phyloP scores from a whole-genome alignment of 2,797 vertebrate genomes.

The Enteromius anoplus region DNA sequence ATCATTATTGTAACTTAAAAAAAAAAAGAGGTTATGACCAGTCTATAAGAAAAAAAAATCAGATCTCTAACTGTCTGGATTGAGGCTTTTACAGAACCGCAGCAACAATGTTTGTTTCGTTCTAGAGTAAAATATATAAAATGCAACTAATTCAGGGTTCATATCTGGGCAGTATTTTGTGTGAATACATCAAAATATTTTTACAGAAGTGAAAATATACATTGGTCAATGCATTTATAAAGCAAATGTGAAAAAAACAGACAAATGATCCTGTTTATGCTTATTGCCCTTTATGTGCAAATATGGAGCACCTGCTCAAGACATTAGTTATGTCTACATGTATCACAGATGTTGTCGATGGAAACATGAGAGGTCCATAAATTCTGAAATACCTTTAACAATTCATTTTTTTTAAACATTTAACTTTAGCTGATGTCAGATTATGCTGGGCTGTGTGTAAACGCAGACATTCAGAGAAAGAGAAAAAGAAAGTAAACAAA shows the following conservation, averaged over 20 bases:
- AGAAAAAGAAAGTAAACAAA: not conserved
- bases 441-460: not conserved
- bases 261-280: conserved; percentile 18
- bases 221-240: not conserved
- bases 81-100: not conserved
- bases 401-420: conserved; percentile 29
- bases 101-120: not conserved
- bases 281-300: conserved; percentile 41
- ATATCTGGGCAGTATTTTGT: not conserved
- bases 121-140: not conserved
- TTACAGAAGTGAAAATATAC: not conserved
- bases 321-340: conserved; percentile 53
- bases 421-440: conserved; percentile 27
- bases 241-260: not conserved
- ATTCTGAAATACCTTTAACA: conserved; percentile 47
- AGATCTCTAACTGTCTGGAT: not conserved
- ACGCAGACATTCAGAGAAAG: not conserved
- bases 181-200: no score
- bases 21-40: not conserved
- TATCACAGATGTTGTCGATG: conserved; percentile 48
- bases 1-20: not conserved
- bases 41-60: not conserved
- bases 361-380: conserved; percentile 56
- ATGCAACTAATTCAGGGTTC: not conserved
- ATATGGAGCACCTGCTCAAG: conserved; percentile 53